Percentiles rank a stretch among this genome's conserved stretches.
Conservation (phyloP, 1,140 invertebrate genomes). For the Saxidomus purpurata region DNA sequence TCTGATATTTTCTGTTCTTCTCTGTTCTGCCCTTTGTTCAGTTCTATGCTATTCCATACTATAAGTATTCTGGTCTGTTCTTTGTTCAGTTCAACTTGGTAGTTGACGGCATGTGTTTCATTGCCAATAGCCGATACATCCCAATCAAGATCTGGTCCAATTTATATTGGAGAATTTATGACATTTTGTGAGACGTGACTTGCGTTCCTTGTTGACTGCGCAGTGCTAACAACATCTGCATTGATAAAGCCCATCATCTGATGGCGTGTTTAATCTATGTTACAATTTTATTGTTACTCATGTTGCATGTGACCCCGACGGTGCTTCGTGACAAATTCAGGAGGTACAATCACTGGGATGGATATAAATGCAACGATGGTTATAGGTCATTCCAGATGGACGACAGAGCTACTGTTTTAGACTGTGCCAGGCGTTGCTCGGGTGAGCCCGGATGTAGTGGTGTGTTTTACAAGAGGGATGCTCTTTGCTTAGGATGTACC, state of each 20-base stretch:
- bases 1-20: too few relatives aligned
- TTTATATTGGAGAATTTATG: too few relatives aligned
- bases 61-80: too few relatives aligned
- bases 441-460: background rate
- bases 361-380: background rate
- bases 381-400: background rate
- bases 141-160: too few relatives aligned
- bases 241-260: background rate
- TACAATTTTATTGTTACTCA: background rate
- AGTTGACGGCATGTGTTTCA: too few relatives aligned
- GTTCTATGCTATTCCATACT: too few relatives aligned
- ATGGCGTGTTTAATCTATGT: background rate
- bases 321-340: background rate
- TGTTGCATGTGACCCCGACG: background rate
- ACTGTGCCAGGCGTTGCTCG: background rate
- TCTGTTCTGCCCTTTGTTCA: too few relatives aligned
- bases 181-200: too few relatives aligned
- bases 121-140: too few relatives aligned
- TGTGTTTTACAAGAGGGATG: background rate
- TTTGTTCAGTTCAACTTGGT: too few relatives aligned
- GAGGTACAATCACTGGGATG: background rate
- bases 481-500: background rate
- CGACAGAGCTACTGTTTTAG: background rate
- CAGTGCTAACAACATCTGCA: too few relatives aligned
- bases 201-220: too few relatives aligned